phyloP scores from a whole-genome alignment of 2,888 invertebrate species.

The Melangyna quadrimaculata region DNA sequence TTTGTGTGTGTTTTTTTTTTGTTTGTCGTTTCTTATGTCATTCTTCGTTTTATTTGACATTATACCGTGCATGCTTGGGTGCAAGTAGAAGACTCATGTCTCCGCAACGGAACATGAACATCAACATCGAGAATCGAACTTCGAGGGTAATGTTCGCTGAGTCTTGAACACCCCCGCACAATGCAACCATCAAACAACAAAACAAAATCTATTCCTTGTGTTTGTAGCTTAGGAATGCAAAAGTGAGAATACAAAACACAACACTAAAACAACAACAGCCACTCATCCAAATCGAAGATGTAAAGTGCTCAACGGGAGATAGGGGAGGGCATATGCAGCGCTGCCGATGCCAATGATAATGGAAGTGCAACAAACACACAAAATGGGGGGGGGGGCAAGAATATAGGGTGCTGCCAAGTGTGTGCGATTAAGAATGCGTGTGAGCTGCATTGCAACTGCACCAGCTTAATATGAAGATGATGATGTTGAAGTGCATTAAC shows the following conservation, averaged over 20 bases:
- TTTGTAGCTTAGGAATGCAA: slow-evolving; percentile 54
- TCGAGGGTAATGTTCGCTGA: slow-evolving; percentile 45
- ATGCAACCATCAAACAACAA: slow-evolving; percentile 5
- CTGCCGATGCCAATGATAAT: background rate
- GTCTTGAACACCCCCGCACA: slow-evolving; percentile 57
- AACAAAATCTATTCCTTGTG: slow-evolving; percentile 35
- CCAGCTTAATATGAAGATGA: slow-evolving; percentile 47
- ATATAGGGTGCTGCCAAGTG: background rate
- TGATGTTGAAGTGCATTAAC: slow-evolving; percentile 60
- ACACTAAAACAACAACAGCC: slow-evolving; percentile 39
- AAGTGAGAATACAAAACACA: slow-evolving; percentile 44
- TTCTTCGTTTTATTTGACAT: slow-evolving; percentile 46
- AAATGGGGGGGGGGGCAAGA: background rate
- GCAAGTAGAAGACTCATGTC: slow-evolving; percentile 51
- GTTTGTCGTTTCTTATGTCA: slow-evolving; percentile 2
- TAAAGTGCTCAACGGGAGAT: slow-evolving; percentile 35
- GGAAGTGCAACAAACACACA: background rate
- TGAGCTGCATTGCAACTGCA: slow-evolving; percentile 37
- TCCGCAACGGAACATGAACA: slow-evolving; percentile 48
- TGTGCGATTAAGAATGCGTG: slow-evolving; percentile 48
- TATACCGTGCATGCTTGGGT: slow-evolving; percentile 43
- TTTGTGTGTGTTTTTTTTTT: slow-evolving; percentile 33
- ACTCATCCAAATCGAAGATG: slow-evolving; percentile 66
- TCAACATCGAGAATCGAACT: slow-evolving; percentile 34
- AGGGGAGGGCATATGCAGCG: slow-evolving; percentile 4